Conservation (phyloP, 2,888 invertebrate species). For the Nasonovia ribisnigri region DNA sequence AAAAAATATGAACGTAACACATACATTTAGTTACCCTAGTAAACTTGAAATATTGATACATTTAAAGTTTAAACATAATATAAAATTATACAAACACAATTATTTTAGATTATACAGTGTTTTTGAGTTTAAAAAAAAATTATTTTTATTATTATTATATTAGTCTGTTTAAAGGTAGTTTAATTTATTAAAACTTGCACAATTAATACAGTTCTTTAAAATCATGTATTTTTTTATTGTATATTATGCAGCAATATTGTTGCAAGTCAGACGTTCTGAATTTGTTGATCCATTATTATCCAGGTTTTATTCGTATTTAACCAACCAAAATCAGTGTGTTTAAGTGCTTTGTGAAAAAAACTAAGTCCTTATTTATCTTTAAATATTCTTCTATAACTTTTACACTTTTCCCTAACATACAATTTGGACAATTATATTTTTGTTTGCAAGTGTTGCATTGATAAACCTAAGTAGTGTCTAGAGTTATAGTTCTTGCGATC, state of each 20-base stretch:
- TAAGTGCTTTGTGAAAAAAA: not conserved
- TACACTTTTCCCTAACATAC: not conserved
- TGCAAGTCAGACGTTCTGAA: not conserved
- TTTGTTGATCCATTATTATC: not conserved
- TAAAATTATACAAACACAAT: not conserved
- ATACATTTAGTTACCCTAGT: not conserved
- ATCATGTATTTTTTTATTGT: no score
- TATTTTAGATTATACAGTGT: not conserved
- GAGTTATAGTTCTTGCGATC: not conserved
- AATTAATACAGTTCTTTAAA: no score
- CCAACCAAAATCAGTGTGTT: not conserved
- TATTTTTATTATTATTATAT: no score
- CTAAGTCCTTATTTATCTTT: no score
- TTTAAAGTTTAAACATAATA: not conserved
- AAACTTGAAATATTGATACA: not conserved
- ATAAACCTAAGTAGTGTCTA: not conserved
- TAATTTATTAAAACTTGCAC: no score
- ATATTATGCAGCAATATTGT: no score
- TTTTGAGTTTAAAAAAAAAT: not conserved
- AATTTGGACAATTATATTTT: no score
- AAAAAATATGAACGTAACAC: not conserved
- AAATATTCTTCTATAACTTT: no score
- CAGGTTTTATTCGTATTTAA: not conserved
- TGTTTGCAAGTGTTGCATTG: not conserved
- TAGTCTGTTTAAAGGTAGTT: no score